A percentile compares a stretch with the other conserved stretches of the same genome.
These are phyloP conservation scores for Sebastes hubbsi DNA, from an alignment of 2,797 vertebrate species.

Conservation along the genomic window DNA sequence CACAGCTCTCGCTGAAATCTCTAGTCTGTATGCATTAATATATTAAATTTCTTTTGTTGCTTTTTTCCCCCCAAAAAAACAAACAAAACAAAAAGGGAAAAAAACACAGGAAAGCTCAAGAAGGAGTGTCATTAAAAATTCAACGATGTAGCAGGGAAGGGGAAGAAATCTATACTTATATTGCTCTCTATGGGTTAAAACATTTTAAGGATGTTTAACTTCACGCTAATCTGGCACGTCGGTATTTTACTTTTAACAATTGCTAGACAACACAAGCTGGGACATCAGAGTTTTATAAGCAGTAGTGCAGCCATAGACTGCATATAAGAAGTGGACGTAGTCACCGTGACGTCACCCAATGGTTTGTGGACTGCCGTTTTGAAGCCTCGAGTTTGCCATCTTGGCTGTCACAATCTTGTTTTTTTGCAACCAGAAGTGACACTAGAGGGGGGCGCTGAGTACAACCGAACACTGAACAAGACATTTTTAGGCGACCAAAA, in stretches of 20 bases:
- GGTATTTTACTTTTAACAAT: not conserved
- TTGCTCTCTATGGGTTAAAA: not conserved
- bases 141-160: not conserved
- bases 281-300: not conserved
- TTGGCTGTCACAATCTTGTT: no score
- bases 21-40: conserved; percentile 20
- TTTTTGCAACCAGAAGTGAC: not conserved
- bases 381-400: no score
- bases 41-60: conserved; percentile 36
- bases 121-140: conserved; percentile 17
- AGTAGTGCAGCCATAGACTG: not conserved
- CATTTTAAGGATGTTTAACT: not conserved
- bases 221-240: not conserved
- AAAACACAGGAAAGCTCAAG: not conserved
- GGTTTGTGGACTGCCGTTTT: no score
- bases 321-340: not conserved
- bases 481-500: not conserved
- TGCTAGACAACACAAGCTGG: not conserved
- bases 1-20: conserved; percentile 22
- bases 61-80: not conserved
- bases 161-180: not conserved
- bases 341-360: not conserved
- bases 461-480: no score
- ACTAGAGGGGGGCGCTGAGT: no score
- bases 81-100: conserved; percentile 29